These are phyloP conservation scores for Sylvietta virens DNA, from an alignment of 2,113 vertebrate genomes.

Conservation along the genomic window DNA sequence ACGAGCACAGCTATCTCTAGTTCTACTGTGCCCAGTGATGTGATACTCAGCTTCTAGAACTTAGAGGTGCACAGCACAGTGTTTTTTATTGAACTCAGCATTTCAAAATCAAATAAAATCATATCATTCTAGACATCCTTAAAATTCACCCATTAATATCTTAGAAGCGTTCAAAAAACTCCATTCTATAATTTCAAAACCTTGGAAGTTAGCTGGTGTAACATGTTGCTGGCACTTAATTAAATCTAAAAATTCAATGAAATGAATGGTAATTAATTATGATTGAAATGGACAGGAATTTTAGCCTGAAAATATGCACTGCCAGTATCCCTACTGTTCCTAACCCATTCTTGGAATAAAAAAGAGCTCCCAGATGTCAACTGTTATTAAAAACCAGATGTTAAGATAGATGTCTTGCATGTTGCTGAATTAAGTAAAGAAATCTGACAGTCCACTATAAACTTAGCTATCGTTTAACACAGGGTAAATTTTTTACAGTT, in stretches of 20 bases:
- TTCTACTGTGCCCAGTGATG: neutral
- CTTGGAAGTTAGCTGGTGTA: neutral
- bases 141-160: neutral
- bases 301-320: slow-evolving; percentile 69
- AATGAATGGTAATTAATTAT: slow-evolving; percentile 72
- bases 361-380: slow-evolving; percentile 76
- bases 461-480: slow-evolving; percentile 78
- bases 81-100: slow-evolving; percentile 15
- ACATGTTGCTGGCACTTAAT: slow-evolving; percentile 57
- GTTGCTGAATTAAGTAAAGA: slow-evolving; percentile 78
- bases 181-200: neutral
- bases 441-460: slow-evolving; percentile 83
- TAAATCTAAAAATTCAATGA: slow-evolving; percentile 60
- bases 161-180: neutral
- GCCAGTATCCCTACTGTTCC: slow-evolving; percentile 72
- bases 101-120: neutral
- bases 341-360: slow-evolving; percentile 58
- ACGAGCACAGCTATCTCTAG: neutral
- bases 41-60: neutral
- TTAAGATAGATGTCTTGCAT: slow-evolving; percentile 71
- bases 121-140: neutral
- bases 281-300: slow-evolving; percentile 76
- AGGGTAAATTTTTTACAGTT: slow-evolving; percentile 67
- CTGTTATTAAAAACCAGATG: slow-evolving; percentile 82
- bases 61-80: neutral